A percentile compares a stretch with the other conserved stretches of the same genome.
Conservation (phyloP, 1,140 invertebrate species). For the Conus ventricosus region DNA sequence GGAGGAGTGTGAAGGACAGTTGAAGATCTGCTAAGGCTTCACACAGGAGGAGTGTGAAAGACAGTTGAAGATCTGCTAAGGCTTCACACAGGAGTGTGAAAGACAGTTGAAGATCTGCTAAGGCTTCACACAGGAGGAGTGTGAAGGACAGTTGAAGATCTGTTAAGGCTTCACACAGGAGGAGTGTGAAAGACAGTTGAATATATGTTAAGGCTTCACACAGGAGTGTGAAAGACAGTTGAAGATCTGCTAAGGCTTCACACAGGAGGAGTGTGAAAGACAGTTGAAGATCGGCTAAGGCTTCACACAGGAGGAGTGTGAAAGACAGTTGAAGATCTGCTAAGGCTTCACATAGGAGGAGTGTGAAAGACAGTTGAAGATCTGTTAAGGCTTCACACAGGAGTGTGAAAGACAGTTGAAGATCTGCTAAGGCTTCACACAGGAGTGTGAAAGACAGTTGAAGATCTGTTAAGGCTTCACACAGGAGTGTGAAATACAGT, state of each 20-base stretch:
- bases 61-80: background rate
- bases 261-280: background rate
- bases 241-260: background rate
- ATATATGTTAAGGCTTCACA: background rate
- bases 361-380: background rate
- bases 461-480: background rate
- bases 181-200: background rate
- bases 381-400: background rate
- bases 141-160: background rate
- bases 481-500: background rate
- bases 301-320: background rate
- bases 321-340: background rate
- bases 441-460: background rate
- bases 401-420: background rate
- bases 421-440: background rate
- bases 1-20: background rate
- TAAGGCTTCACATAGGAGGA: background rate
- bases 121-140: background rate
- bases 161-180: background rate
- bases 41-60: background rate
- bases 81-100: background rate
- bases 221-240: background rate
- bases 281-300: background rate
- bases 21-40: background rate
- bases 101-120: background rate